These are phyloP conservation scores for Raja brachyura DNA, from an alignment of 2,113 vertebrate species.

Conservation along the genomic window DNA sequence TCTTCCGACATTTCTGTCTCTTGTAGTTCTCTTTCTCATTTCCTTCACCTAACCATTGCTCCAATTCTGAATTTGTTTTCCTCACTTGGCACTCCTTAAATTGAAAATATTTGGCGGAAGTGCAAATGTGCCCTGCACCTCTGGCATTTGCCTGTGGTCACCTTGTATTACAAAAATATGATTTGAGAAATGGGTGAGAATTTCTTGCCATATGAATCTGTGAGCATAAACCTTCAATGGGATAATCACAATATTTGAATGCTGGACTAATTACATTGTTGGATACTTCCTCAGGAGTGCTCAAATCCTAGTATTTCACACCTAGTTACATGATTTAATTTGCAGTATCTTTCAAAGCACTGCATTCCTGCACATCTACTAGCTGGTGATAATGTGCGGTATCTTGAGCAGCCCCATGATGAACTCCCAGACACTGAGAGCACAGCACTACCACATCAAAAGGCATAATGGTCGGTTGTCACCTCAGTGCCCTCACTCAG, in stretches of 20 bases:
- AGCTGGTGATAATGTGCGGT: not conserved
- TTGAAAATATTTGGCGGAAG: too few species aligned
- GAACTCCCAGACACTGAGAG: not conserved
- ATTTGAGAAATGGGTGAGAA: not conserved
- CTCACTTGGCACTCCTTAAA: too few species aligned
- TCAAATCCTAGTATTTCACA: not conserved
- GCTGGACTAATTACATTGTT: not conserved
- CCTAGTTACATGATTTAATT: not conserved
- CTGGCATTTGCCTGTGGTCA: not conserved
- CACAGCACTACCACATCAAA: not conserved
- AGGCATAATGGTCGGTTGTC: not conserved
- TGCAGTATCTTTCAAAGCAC: not conserved
- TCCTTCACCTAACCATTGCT: too few species aligned
- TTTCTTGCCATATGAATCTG: not conserved
- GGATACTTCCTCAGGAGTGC: not conserved
- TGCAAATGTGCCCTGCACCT: not conserved
- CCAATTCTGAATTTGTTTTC: too few species aligned
- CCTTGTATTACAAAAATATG: not conserved
- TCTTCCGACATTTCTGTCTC: too few species aligned
- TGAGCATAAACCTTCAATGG: not conserved
- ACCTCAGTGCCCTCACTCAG: not conserved
- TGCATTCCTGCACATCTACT: not conserved
- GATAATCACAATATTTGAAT: not conserved
- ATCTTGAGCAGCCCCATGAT: not conserved
- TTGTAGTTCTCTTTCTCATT: too few species aligned